Evolutionary conservation across 2,797 vertebrate genomes (phyloP).

Genomic region (Spinus pinus): DNA sequence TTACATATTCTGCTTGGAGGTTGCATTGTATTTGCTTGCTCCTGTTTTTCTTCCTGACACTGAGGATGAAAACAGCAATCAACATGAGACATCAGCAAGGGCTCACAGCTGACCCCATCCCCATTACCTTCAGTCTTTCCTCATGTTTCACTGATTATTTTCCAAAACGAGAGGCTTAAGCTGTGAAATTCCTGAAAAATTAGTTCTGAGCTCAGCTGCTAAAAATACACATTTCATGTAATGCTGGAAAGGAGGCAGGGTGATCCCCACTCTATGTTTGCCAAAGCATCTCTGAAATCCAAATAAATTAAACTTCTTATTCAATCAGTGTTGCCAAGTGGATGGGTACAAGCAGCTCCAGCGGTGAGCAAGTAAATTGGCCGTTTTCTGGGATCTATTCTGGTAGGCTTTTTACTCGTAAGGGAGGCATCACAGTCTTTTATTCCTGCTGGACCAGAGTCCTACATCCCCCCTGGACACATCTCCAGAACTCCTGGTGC

Average conservation of each 20-base stretch:
- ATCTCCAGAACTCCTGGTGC: not conserved
- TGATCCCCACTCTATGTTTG: not conserved
- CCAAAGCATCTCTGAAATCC: not conserved
- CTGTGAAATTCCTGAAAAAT: conserved; percentile 23
- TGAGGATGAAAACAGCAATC: not conserved
- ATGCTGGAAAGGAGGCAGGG: not conserved
- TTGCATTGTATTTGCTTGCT: not conserved
- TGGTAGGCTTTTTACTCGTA: not conserved
- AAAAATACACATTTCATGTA: not conserved
- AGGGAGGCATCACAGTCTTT: not conserved
- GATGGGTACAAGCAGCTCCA: not conserved
- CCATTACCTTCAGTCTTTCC: not conserved
- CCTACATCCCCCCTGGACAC: not conserved
- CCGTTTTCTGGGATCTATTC: not conserved
- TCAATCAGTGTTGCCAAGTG: not conserved
- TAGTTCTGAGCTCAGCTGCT: not conserved
- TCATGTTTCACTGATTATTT: not conserved
- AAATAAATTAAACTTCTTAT: not conserved
- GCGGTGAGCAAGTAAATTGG: not conserved
- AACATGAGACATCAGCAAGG: not conserved
- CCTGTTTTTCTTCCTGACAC: not conserved
- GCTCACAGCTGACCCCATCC: not conserved
- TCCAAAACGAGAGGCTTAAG: not conserved
- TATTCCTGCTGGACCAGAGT: not conserved
- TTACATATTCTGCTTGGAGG: not conserved